These are phyloP conservation scores for Podarcis muralis DNA, from an alignment of 2,113 vertebrate genomes.

Conservation along the genomic window DNA sequence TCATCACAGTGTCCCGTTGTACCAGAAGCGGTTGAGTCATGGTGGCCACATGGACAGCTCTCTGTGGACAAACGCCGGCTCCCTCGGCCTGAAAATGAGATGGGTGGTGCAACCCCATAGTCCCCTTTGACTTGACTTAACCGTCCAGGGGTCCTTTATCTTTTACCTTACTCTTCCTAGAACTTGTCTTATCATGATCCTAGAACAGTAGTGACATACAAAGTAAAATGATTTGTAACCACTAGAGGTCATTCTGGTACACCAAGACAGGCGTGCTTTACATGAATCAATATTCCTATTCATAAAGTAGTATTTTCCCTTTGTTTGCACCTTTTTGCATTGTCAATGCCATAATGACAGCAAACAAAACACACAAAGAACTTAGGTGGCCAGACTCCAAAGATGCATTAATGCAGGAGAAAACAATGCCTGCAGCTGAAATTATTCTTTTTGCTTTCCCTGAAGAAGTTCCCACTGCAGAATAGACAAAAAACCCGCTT, in stretches of 20 bases:
- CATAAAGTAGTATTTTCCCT: not conserved
- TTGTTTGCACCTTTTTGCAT: not conserved
- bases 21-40: no score
- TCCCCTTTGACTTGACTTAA: no score
- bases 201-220: not conserved
- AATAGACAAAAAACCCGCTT: no score
- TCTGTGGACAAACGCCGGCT: no score
- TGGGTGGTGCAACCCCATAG: no score
- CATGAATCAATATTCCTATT: not conserved
- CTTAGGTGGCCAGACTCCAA: not conserved
- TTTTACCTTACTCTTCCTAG: not conserved
- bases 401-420: not conserved
- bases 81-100: no score
- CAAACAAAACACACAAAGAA: not conserved
- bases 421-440: not conserved
- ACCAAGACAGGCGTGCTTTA: not conserved
- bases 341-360: accelerated
- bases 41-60: no score
- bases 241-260: conserved; percentile 54
- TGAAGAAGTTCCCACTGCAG: not conserved
- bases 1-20: no score
- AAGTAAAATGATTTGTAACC: conserved; percentile 27
- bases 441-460: not conserved
- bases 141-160: no score
- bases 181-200: not conserved